Evolutionary conservation across 2,113 vertebrate species (phyloP).

Genomic region (Chamaetylas fuelleborni): DNA sequence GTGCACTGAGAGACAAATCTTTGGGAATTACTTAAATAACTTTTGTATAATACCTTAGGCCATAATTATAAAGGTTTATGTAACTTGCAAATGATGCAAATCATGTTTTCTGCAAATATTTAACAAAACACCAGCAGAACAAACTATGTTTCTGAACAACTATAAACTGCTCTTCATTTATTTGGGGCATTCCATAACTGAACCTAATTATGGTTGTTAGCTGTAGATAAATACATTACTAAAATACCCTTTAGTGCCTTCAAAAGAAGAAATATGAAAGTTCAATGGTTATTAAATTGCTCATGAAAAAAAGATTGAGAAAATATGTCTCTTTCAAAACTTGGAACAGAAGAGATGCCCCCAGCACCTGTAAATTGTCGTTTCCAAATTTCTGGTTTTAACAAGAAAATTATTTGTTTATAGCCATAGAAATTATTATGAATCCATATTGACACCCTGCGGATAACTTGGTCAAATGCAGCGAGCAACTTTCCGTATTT

Average conservation of each 20-base stretch:
- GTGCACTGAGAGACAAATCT: conserved; percentile 33
- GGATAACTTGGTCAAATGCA: neutral
- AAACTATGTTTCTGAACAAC: conserved; percentile 46
- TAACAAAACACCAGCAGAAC: conserved; percentile 59
- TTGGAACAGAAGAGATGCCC: conserved; percentile 9
- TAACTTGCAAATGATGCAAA: conserved; percentile 72
- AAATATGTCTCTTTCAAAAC: conserved; percentile 34
- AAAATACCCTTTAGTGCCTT: conserved; percentile 47
- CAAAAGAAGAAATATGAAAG: conserved; percentile 32
- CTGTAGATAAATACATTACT: conserved; percentile 63
- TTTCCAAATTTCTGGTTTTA: conserved; percentile 22
- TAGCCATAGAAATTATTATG: neutral
- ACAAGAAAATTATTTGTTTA: neutral
- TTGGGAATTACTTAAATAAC: conserved; percentile 74
- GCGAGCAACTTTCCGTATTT: neutral
- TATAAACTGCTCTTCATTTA: conserved; percentile 58
- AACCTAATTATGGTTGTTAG: conserved; percentile 67
- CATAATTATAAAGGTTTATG: conserved; percentile 73
- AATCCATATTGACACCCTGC: neutral
- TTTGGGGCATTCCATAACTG: conserved; percentile 60
- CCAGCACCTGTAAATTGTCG: conserved; percentile 6
- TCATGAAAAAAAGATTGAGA: conserved; percentile 17
- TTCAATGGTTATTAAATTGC: conserved; percentile 31
- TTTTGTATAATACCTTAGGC: conserved; percentile 69
- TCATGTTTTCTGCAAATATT: conserved; percentile 73